Conservation (phyloP, 1,140 invertebrate genomes). For the Augochlora pura region DNA sequence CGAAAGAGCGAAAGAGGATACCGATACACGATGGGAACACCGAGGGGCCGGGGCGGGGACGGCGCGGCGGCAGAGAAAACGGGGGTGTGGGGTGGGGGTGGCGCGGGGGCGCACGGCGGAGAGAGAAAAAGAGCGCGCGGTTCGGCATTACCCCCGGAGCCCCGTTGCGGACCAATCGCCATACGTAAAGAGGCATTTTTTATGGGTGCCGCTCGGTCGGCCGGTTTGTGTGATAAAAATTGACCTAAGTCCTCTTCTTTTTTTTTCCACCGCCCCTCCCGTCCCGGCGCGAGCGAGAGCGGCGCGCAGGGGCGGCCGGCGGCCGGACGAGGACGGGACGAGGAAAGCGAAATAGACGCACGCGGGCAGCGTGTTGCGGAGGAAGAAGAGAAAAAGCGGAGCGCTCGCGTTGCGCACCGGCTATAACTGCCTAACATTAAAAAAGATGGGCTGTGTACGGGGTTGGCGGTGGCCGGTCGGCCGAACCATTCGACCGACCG, state of each 20-base stretch:
- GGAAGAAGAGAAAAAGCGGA: not conserved
- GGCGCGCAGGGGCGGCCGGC: not conserved
- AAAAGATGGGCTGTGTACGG: constrained; percentile 80
- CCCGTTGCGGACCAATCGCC: constrained; percentile 79
- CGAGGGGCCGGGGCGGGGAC: not conserved
- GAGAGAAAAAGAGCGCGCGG: constrained; percentile 68
- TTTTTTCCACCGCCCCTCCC: constrained; percentile 59
- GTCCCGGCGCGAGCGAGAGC: not conserved
- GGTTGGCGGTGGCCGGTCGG: constrained; percentile 58
- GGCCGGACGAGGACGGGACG: constrained; percentile 12
- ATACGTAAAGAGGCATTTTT: constrained; percentile 82
- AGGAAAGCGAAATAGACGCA: constrained; percentile 22
- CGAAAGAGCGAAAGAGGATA: constrained; percentile 56
- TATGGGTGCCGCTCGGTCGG: constrained; percentile 78
- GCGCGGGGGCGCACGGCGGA: not conserved
- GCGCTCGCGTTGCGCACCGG: constrained; percentile 70
- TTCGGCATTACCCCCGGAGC: constrained; percentile 78
- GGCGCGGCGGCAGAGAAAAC: not conserved
- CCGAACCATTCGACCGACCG: constrained; percentile 1
- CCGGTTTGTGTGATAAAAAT: constrained; percentile 81
- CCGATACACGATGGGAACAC: constrained; percentile 50
- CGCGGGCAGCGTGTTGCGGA: not conserved
- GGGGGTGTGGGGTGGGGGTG: constrained; percentile 53
- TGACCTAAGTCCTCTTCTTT: constrained; percentile 78
- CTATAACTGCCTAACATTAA: constrained; percentile 81